Evolutionary conservation across 2,797 vertebrate species (phyloP).

Genomic region (Alca torda): DNA sequence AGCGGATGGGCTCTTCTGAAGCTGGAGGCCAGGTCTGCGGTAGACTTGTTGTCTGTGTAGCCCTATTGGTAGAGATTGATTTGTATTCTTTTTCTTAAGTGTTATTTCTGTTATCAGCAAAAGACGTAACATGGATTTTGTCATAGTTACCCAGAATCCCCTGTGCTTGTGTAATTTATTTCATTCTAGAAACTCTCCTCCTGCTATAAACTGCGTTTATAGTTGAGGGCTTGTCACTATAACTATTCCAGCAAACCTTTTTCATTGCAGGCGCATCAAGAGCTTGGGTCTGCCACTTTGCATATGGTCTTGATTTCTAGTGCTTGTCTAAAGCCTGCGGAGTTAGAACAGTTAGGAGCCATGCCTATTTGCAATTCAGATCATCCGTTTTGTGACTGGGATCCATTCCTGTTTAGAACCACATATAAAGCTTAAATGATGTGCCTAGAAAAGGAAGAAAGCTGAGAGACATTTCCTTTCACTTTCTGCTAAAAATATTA

Average conservation of each 20-base stretch:
- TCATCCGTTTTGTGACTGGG: not conserved
- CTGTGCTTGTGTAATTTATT: not conserved
- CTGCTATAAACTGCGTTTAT: not conserved
- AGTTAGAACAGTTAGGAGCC: not conserved
- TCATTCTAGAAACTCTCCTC: not conserved
- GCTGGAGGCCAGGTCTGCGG: not conserved
- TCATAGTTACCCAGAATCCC: not conserved
- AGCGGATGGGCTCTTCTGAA: not conserved
- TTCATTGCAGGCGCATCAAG: not conserved
- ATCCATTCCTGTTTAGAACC: not conserved
- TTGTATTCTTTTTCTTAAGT: not conserved
- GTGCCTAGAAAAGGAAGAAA: not conserved
- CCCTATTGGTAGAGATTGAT: not conserved
- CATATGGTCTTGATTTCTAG: not conserved
- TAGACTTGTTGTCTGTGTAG: not conserved
- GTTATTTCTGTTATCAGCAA: not conserved
- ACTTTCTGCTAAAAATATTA: conserved; percentile 26
- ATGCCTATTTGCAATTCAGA: conserved; percentile 21
- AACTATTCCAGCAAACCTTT: not conserved
- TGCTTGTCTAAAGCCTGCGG: not conserved
- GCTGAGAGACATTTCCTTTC: not conserved
- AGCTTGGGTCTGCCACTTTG: not conserved
- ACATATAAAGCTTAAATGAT: not conserved
- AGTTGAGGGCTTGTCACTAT: not conserved
- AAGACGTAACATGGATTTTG: not conserved